These are phyloP conservation scores for Phyllostomus hastatus DNA, from an alignment of 2,113 vertebrate species.

Conservation along the genomic window DNA sequence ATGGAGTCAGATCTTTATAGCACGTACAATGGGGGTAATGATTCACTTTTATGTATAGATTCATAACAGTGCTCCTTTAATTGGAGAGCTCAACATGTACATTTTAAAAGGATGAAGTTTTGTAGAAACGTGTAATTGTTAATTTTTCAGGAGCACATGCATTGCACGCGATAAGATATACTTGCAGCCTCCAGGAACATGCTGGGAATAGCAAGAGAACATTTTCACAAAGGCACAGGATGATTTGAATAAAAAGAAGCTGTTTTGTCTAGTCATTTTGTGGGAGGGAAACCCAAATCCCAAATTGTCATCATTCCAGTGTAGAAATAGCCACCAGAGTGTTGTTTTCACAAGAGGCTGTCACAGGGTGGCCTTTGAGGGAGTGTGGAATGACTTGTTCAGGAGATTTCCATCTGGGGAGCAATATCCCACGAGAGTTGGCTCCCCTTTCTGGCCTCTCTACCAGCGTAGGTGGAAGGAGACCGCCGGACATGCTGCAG, in stretches of 20 bases:
- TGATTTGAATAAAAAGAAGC: not conserved
- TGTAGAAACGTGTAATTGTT: not conserved
- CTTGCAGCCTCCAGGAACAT: not conserved
- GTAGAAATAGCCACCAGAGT: not conserved
- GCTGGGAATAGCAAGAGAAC: not conserved
- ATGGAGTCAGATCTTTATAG: not conserved
- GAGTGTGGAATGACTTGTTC: not conserved
- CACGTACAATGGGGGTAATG: not conserved
- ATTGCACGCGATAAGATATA: not conserved
- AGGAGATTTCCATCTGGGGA: not conserved
- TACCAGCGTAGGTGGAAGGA: not conserved
- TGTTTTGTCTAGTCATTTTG: slow-evolving; percentile 1
- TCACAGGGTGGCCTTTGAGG: not conserved
- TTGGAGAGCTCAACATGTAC: not conserved
- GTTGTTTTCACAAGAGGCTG: not conserved
- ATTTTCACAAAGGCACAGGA: not conserved
- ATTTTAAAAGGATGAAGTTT: not conserved
- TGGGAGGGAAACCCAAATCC: not conserved
- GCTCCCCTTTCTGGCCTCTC: not conserved
- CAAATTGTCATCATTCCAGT: not conserved
- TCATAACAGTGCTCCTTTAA: not conserved
- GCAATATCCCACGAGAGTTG: accelerated
- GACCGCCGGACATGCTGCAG: not conserved
- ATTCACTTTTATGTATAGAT: not conserved
- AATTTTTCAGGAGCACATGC: not conserved